phyloP scores from a whole-genome alignment of 2,113 vertebrate species.

The Apteryx owenii region DNA sequence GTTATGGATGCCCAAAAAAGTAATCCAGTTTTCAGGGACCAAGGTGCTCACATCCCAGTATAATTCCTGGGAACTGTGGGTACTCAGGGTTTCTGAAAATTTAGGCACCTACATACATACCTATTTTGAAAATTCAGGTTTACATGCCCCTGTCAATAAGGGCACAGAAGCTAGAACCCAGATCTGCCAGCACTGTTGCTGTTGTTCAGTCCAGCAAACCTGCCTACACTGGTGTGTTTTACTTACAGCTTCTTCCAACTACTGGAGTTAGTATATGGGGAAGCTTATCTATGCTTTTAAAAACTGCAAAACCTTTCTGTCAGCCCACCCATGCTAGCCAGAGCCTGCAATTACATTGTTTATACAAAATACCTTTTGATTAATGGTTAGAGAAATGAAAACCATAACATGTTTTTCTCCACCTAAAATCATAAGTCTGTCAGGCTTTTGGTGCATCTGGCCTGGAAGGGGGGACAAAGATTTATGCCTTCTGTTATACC shows the following conservation, averaged over 20 bases:
- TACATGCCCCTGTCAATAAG: not conserved
- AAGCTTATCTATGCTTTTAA: not conserved
- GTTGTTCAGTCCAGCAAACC: not conserved
- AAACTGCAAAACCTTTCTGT: slow-evolving; percentile 29
- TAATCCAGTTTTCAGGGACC: not conserved
- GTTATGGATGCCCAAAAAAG: not conserved
- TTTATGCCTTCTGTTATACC: slow-evolving; percentile 28
- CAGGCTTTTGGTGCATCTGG: slow-evolving; percentile 25
- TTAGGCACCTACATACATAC: not conserved
- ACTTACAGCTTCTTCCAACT: slow-evolving; percentile 7
- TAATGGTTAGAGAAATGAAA: slow-evolving; percentile 58
- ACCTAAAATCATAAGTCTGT: slow-evolving; percentile 48
- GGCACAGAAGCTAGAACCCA: fast-evolving
- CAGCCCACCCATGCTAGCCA: slow-evolving; percentile 46
- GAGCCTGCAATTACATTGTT: slow-evolving; percentile 17
- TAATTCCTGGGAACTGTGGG: not conserved
- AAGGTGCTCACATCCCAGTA: not conserved
- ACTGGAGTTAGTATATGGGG: not conserved
- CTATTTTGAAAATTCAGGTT: not conserved
- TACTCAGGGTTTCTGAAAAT: no score
- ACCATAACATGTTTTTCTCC: slow-evolving; percentile 17
- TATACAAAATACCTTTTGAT: slow-evolving; percentile 67
- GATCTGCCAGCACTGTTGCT: not conserved
- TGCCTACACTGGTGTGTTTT: not conserved
- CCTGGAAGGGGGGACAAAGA: not conserved